A percentile compares a stretch with the other conserved stretches of the same genome.
These are phyloP conservation scores for Psylliodes chrysocephalus DNA, from an alignment of 2,888 invertebrate species.

Conservation along the genomic window DNA sequence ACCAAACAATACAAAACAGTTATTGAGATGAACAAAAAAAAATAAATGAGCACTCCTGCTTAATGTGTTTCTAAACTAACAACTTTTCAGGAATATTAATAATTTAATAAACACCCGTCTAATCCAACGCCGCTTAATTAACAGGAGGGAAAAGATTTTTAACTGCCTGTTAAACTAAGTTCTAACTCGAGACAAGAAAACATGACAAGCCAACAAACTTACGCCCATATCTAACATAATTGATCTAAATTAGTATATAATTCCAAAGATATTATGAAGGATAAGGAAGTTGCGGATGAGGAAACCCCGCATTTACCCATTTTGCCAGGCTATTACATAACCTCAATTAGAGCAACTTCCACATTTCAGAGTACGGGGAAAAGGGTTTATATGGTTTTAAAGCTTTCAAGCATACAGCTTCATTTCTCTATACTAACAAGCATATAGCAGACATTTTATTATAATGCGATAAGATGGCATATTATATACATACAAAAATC, in stretches of 20 bases:
- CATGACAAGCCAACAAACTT: conserved; percentile 7
- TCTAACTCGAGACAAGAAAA: conserved; percentile 7
- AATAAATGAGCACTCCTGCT: too few relatives aligned
- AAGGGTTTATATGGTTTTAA: conserved; percentile 11
- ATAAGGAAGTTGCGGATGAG: conserved; percentile 21
- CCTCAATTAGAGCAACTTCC: conserved; percentile 19
- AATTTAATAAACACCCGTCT: too few relatives aligned
- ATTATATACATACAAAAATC: too few relatives aligned
- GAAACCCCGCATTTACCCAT: conserved; percentile 13
- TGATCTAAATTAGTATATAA: conserved; percentile 21
- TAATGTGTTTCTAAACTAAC: too few relatives aligned
- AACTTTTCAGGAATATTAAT: too few relatives aligned
- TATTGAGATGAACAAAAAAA: too few relatives aligned
- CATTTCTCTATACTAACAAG: too few relatives aligned
- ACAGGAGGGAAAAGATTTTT: background rate
- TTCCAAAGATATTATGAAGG: conserved; percentile 17
- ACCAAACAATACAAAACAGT: too few relatives aligned
- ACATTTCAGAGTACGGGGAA: conserved; percentile 1
- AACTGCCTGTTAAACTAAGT: conserved; percentile 6
- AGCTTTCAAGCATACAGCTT: background rate
- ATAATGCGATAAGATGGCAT: too few relatives aligned
- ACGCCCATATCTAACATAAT: conserved; percentile 7
- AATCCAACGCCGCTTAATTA: too few relatives aligned
- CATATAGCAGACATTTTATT: too few relatives aligned
- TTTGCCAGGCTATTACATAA: conserved; percentile 15